phyloP scores from a whole-genome alignment of 2,888 invertebrate species.

The Nasonovia ribisnigri region DNA sequence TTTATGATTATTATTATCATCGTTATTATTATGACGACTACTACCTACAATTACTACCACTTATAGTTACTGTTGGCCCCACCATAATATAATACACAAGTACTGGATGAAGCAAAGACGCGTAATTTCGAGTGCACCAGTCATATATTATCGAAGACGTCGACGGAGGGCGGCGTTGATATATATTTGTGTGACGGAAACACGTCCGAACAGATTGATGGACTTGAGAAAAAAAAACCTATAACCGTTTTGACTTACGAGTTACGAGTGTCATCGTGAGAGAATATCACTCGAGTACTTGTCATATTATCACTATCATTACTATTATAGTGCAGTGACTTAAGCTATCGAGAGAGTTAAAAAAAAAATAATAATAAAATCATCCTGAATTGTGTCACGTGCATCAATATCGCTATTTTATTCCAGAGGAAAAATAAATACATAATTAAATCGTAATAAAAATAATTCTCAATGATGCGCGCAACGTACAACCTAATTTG shows the following conservation, averaged over 20 bases:
- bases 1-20: neutral
- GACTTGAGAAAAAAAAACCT: slow-evolving; percentile 23
- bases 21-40: neutral
- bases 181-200: slow-evolving; percentile 40
- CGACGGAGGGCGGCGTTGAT: slow-evolving; percentile 20
- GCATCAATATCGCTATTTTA: neutral
- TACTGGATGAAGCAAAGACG: neutral
- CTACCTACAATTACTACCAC: neutral
- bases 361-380: neutral
- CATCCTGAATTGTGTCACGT: neutral
- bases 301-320: slow-evolving; percentile 36
- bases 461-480: neutral
- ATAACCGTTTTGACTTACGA: slow-evolving; percentile 43
- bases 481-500: neutral
- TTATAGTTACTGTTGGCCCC: neutral
- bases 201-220: slow-evolving; percentile 53
- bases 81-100: neutral
- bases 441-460: neutral
- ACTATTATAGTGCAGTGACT: slow-evolving; percentile 2
- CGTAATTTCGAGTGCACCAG: slow-evolving; percentile 50
- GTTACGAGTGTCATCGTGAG: slow-evolving; percentile 56
- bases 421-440: neutral
- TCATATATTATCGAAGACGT: slow-evolving; percentile 36
- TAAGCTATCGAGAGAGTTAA: neutral
- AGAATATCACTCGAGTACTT: slow-evolving; percentile 49